Evolutionary conservation across 23 tunicate genomes (phyloP), one percentile per base, ranked within the genome.

Genomic region (Styela plicata): DNA sequence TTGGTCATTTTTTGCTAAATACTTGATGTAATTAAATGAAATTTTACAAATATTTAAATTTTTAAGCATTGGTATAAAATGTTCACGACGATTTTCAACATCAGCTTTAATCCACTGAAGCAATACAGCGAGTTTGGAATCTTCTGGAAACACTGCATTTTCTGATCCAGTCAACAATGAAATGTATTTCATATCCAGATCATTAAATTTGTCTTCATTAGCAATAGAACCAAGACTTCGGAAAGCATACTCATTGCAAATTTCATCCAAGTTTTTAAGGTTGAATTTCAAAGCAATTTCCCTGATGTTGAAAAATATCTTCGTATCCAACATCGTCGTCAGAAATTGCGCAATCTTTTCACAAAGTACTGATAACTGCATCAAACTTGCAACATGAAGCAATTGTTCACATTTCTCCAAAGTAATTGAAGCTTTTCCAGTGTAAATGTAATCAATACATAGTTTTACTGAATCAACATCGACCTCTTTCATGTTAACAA

Each of bases 381-480:
- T 44, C 57, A 44, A 44, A 44, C 10, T 13, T 44, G 57, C 57
- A 44, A 44, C 57, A 44, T 44, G 57, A 13, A 44, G 57, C 13
- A 44, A 13, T 44, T 13, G 57, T 44, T 44, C 57, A 44, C 57
- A 5, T 44, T 44, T 44, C 57, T 44, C 57, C 57, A 44, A 44
- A 44, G 57, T 44, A 44, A 44, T 44, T 44, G 57, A 44, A 44
- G 57, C 57, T 71, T 71, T 71, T 71, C 77, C 77, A 32, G 77
- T 28, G 35, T 71, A 71, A 26, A 71, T 71, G 29, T 26, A 71
- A 71, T 71, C 77, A 30, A 71, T 30, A 17, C 77, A 71, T 18
- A 33, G 17, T 32, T 71, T 71, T 3, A 71, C 77, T 3, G 36
- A 71, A 71, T 71, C 36, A 3, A 26, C 36, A 71, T 71, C 77